Evolutionary conservation across 2,113 vertebrate genomes (phyloP).

Genomic region (Emydocephalus ijimae): DNA sequence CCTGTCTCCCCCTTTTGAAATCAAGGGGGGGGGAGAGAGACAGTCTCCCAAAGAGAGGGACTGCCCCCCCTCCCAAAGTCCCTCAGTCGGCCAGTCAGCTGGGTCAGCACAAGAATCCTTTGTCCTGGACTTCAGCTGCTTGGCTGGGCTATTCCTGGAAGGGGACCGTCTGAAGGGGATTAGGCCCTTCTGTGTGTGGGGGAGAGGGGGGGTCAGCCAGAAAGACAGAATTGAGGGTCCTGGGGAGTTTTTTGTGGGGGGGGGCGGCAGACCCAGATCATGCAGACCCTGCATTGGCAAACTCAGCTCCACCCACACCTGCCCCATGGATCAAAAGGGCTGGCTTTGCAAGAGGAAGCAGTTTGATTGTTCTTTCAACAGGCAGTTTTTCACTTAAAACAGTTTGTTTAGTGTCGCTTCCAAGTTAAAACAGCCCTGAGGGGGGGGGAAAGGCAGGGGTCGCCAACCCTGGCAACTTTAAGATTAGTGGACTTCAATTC

Average conservation of each 20-base stretch:
- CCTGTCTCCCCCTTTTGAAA: neutral
- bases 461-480: too few species aligned
- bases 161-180: neutral
- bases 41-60: neutral
- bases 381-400: too few species aligned
- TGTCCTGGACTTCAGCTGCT: neutral
- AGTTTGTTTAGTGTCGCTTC: too few species aligned
- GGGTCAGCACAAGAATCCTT: neutral
- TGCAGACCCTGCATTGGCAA: neutral
- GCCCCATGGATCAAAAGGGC: neutral
- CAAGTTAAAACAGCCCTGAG: too few species aligned
- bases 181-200: neutral
- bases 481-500: too few species aligned
- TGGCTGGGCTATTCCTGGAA: neutral
- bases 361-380: too few species aligned
- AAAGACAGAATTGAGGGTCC: neutral
- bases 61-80: neutral
- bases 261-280: too few species aligned
- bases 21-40: neutral
- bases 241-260: neutral
- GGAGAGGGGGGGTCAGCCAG: neutral
- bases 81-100: neutral
- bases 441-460: too few species aligned
- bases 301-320: neutral
- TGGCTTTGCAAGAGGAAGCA: neutral